Percentiles rank a stretch among this genome's conserved stretches.
Conservation (phyloP, 2,797 vertebrate genomes). For the Aphelocoma californica region DNA sequence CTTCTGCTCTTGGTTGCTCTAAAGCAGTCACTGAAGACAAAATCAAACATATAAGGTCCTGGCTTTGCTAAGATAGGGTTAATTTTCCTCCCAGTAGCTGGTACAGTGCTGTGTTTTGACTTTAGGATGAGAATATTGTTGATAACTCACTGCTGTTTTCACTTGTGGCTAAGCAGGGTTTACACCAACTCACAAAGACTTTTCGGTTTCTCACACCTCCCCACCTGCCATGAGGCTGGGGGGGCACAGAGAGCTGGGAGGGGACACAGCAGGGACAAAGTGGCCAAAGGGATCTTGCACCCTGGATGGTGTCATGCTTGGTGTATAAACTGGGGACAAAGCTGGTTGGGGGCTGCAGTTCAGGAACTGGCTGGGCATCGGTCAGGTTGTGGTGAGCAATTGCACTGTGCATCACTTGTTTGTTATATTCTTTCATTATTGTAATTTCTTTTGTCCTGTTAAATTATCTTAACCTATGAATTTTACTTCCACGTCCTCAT, state of each 20-base stretch:
- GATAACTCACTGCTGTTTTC: neutral
- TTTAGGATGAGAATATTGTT: neutral
- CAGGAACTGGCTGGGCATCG: accelerated
- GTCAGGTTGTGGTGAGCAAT: neutral
- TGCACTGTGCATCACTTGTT: neutral
- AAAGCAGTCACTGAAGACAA: neutral
- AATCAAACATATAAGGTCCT: neutral
- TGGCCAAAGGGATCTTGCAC: neutral
- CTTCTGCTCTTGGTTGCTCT: neutral
- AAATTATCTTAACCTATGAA: neutral
- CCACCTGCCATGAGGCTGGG: neutral
- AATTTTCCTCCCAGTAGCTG: neutral
- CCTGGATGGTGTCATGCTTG: accelerated
- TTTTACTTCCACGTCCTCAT: neutral
- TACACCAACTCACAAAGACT: neutral
- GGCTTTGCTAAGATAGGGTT: neutral
- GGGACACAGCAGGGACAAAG: neutral
- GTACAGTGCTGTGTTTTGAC: neutral
- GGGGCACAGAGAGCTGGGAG: neutral
- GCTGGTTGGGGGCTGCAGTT: neutral
- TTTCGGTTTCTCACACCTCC: neutral
- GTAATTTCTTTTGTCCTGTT: neutral
- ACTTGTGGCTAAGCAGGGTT: neutral
- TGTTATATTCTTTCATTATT: neutral
- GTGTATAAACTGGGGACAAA: neutral